Percentiles rank a stretch among this genome's conserved stretches.
Conservation (phyloP, 2,888 invertebrate genomes). For the Caradrina kadenii region DNA sequence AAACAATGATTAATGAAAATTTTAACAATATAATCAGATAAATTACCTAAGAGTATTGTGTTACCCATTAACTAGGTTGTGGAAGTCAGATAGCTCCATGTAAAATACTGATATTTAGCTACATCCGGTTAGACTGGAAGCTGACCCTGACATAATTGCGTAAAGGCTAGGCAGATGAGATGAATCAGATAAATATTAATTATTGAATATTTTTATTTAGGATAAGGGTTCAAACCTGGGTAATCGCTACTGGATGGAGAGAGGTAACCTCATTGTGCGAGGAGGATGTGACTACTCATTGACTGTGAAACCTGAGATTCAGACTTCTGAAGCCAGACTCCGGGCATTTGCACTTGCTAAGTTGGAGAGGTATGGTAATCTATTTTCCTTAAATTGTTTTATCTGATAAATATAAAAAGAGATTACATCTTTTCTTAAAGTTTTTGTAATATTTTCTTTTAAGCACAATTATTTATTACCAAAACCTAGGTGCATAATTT, state of each 20-base stretch:
- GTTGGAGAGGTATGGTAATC: constrained; percentile 91
- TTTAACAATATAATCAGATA: too few species aligned
- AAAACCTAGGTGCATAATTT: not conserved
- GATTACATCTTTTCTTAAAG: not conserved
- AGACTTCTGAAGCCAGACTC: constrained; percentile 92
- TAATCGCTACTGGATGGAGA: constrained; percentile 94
- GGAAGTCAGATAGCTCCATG: too few species aligned
- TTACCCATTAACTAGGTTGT: too few species aligned
- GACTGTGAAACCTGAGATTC: constrained; percentile 87
- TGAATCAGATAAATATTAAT: not conserved
- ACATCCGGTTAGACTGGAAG: too few species aligned
- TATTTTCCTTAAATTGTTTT: not conserved
- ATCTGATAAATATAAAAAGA: not conserved
- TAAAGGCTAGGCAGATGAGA: too few species aligned
- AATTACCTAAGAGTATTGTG: too few species aligned
- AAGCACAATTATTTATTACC: too few species aligned
- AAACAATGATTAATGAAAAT: too few species aligned
- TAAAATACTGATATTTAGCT: too few species aligned
- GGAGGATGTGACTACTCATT: constrained; percentile 93
- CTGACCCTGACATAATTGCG: too few species aligned
- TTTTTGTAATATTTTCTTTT: too few species aligned
- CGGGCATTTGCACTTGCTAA: constrained; percentile 93
- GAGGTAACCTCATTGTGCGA: constrained; percentile 94
- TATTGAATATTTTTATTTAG: constrained; percentile 66
- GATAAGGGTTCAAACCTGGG: constrained; percentile 93